phyloP scores from a whole-genome alignment of 2,797 vertebrate species.

The Falco rusticolus region DNA sequence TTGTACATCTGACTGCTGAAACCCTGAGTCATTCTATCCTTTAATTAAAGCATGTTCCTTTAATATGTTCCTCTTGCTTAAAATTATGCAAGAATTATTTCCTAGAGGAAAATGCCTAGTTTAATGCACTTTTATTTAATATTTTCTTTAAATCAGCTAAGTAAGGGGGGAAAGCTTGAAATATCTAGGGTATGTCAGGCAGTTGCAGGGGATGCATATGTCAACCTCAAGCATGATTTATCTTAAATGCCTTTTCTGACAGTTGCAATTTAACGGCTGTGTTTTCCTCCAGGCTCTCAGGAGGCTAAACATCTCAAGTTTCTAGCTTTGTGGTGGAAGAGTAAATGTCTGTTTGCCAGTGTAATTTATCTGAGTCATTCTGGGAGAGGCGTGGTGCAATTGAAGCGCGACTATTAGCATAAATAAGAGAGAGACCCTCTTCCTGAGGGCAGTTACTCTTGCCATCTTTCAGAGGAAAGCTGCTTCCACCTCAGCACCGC shows the following conservation, averaged over 20 bases:
- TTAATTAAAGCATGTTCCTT: slow-evolving; percentile 47
- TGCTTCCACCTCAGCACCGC: background rate
- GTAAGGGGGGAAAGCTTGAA: background rate
- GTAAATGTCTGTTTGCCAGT: slow-evolving; percentile 7
- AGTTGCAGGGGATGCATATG: slow-evolving; percentile 51
- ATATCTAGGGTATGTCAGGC: slow-evolving; percentile 5
- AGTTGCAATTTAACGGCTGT: slow-evolving; percentile 66
- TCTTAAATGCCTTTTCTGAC: slow-evolving; percentile 34
- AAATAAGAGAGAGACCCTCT: background rate
- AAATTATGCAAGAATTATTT: background rate
- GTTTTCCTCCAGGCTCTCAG: slow-evolving; percentile 34
- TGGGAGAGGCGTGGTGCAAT: slow-evolving; percentile 71
- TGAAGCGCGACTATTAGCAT: slow-evolving; percentile 48
- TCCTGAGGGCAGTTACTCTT: background rate
- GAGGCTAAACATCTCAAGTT: slow-evolving; percentile 44
- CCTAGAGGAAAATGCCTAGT: slow-evolving; percentile 8
- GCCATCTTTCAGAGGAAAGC: background rate
- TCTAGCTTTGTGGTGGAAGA: slow-evolving; percentile 42
- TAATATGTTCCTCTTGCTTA: slow-evolving; percentile 12
- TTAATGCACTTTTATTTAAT: background rate
- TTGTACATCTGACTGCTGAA: background rate
- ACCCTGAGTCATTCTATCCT: slow-evolving; percentile 25
- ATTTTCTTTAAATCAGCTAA: background rate
- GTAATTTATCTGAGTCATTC: slow-evolving; percentile 78
- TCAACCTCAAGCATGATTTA: slow-evolving; percentile 55